Conservation (phyloP, 2,113 vertebrate genomes). For the Heterotis niloticus region DNA sequence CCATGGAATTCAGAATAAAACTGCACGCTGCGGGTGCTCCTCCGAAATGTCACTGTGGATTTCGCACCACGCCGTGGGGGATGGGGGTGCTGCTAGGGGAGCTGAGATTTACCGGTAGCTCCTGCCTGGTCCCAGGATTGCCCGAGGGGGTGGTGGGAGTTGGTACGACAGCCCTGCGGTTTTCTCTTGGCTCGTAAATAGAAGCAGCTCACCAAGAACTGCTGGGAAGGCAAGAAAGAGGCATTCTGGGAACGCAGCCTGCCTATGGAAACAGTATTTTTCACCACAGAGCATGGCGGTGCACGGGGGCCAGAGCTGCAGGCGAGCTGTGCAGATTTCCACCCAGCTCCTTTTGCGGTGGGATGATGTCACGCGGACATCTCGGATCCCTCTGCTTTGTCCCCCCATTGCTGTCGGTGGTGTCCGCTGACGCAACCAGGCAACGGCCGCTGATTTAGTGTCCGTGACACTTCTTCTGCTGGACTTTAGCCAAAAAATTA, state of each 20-base stretch:
- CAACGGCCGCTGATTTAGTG: not conserved
- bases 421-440: constrained; percentile 26
- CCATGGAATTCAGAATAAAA: constrained; percentile 16
- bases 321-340: constrained; percentile 46
- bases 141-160: not conserved
- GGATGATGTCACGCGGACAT: constrained; percentile 52
- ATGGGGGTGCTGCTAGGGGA: not conserved
- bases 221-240: constrained; percentile 55
- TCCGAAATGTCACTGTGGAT: not conserved
- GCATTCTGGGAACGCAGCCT: constrained; percentile 58
- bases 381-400: constrained; percentile 32
- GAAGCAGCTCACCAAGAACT: constrained; percentile 47
- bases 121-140: not conserved
- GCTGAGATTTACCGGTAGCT: not conserved
- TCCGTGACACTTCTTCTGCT: not conserved
- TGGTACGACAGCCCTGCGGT: constrained; percentile 18
- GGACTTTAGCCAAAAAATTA: no score
- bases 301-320: constrained; percentile 35
- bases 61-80: not conserved
- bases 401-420: not conserved
- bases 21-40: not conserved
- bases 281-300: constrained; percentile 63
- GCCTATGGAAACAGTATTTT: constrained; percentile 64
- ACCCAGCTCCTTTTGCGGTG: constrained; percentile 51
- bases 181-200: constrained; percentile 44